Conservation (phyloP, 2,888 invertebrate genomes). For the Serripes groenlandicus region DNA sequence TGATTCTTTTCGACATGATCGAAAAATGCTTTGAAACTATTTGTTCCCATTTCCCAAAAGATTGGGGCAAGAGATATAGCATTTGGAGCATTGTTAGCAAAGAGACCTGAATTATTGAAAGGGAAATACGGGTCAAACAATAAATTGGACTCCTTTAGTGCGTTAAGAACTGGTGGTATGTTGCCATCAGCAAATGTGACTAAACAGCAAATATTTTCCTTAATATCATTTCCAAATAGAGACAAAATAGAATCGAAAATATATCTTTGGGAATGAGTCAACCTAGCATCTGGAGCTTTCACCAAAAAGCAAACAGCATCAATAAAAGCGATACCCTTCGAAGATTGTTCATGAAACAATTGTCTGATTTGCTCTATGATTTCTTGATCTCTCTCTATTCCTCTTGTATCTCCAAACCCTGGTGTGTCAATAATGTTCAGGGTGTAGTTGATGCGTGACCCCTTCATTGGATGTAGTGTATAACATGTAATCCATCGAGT, state of each 20-base stretch:
- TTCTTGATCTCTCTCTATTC: conserved; percentile 53
- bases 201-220: conserved; percentile 47
- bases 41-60: conserved; percentile 56
- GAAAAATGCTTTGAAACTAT: conserved; percentile 52
- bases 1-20: conserved; percentile 20
- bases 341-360: conserved; percentile 46
- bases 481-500: conserved; percentile 66
- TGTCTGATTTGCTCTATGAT: conserved; percentile 6
- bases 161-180: conserved; percentile 52
- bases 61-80: conserved; percentile 30
- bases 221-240: conserved; percentile 61
- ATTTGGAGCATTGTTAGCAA: conserved; percentile 29
- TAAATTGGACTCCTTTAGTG: conserved; percentile 40
- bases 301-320: conserved; percentile 60
- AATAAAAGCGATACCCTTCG: conserved; percentile 43
- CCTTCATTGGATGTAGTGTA: conserved; percentile 28
- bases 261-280: conserved; percentile 58
- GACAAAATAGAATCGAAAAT: conserved; percentile 58
- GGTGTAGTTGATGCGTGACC: conserved; percentile 35
- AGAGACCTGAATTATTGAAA: conserved; percentile 62
- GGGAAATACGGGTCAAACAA: conserved; percentile 34
- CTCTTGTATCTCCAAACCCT: conserved; percentile 30
- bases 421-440: conserved; percentile 22
- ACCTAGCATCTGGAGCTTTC: conserved; percentile 52
- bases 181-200: conserved; percentile 63